These are phyloP conservation scores for Dromiciops gliroides DNA, from an alignment of 2,113 vertebrate species.

Conservation along the genomic window DNA sequence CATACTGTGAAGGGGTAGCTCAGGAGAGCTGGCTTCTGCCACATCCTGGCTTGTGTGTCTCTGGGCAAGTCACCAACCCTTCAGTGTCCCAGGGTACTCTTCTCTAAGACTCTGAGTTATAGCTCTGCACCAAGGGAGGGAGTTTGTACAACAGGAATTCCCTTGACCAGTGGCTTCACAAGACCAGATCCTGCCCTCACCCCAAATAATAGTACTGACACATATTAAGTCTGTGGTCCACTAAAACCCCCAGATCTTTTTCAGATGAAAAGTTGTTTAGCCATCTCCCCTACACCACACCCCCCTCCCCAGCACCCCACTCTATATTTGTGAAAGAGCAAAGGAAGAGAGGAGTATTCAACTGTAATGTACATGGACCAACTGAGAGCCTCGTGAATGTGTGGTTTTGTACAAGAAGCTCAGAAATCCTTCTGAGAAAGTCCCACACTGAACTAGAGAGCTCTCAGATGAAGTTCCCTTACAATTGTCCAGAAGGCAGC, in stretches of 20 bases:
- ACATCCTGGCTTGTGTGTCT: not conserved
- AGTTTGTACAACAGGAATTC: not conserved
- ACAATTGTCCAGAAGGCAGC: not conserved
- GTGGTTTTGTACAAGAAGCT: not conserved
- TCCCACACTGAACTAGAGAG: not conserved
- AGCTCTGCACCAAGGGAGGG: not conserved
- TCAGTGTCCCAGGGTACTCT: not conserved
- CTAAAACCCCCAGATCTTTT: not conserved
- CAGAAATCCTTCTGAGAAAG: not conserved
- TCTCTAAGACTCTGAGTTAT: not conserved
- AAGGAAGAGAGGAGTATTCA: not conserved
- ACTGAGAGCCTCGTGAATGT: not conserved
- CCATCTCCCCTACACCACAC: not conserved
- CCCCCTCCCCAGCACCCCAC: not conserved
- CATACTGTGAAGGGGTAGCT: not conserved
- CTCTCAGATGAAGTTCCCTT: not conserved
- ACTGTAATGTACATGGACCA: not conserved
- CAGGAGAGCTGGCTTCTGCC: not conserved
- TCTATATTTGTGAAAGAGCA: not conserved
- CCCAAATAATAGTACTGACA: not conserved
- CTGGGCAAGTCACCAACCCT: not conserved
- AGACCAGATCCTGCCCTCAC: not conserved
- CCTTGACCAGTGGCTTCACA: not conserved
- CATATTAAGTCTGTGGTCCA: not conserved
- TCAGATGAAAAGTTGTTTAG: not conserved